Evolutionary conservation across 2,888 invertebrate species (phyloP).

Genomic region (Xestia sexstrigata): DNA sequence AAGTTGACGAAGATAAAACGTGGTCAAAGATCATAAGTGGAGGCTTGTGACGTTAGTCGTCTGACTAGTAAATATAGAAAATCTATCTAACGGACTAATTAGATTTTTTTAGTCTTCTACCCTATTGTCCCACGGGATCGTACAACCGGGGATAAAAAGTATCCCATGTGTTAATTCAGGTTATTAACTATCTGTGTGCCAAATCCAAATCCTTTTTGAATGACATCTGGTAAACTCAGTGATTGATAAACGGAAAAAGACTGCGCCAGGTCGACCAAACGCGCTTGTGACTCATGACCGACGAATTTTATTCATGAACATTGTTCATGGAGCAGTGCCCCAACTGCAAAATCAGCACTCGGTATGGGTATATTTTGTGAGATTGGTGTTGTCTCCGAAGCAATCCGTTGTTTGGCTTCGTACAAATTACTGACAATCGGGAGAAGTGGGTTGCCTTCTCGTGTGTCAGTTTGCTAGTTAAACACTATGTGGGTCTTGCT

Average conservation of each 20-base stretch:
- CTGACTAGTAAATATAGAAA: too few species aligned
- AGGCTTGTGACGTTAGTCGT: too few species aligned
- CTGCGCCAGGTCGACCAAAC: background rate
- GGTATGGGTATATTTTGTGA: background rate
- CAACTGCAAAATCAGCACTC: background rate
- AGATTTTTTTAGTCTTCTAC: too few species aligned
- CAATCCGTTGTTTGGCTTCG: conserved; percentile 27
- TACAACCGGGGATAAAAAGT: too few species aligned
- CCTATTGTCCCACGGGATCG: too few species aligned
- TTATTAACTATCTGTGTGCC: too few species aligned
- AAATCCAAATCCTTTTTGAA: too few species aligned
- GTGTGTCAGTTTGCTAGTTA: background rate
- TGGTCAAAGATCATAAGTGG: too few species aligned
- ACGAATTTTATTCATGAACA: background rate
- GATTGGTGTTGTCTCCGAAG: background rate
- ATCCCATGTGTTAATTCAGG: too few species aligned
- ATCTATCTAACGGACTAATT: too few species aligned
- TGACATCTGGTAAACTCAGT: too few species aligned
- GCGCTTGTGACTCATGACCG: background rate
- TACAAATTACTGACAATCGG: conserved; percentile 36
- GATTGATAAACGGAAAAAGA: background rate
- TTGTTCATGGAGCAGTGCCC: background rate
- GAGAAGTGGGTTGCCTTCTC: conserved; percentile 23
- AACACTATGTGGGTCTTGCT: background rate
- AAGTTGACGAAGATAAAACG: too few species aligned